These are phyloP conservation scores for Junco hyemalis DNA, from an alignment of 2,113 vertebrate genomes.

Conservation along the genomic window DNA sequence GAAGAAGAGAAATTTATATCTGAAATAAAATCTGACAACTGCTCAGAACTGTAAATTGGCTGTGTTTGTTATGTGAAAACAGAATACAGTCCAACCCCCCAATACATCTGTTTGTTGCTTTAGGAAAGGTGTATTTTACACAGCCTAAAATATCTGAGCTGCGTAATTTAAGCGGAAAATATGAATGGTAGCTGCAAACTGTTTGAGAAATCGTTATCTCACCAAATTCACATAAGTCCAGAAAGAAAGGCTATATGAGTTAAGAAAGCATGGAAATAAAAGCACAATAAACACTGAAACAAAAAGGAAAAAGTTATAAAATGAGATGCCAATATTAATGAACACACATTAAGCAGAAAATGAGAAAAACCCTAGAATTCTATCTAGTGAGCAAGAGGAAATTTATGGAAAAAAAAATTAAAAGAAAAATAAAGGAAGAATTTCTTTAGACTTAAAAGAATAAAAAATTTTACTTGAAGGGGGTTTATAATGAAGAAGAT, in stretches of 20 bases:
- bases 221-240: background rate
- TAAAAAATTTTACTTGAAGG: background rate
- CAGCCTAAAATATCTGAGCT: background rate
- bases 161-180: background rate
- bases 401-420: background rate
- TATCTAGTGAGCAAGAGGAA: background rate
- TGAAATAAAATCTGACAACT: conserved; percentile 36
- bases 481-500: background rate
- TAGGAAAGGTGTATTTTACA: background rate
- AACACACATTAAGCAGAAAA: background rate
- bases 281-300: background rate
- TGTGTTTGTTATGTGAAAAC: background rate
- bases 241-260: background rate
- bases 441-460: background rate
- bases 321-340: background rate
- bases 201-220: background rate
- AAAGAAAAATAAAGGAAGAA: background rate
- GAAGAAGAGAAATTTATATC: background rate
- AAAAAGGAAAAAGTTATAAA: background rate
- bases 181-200: background rate
- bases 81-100: background rate
- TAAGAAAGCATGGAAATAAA: background rate
- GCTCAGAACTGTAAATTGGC: background rate
- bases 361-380: background rate
- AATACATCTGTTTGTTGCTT: background rate